A percentile compares a stretch with the other conserved stretches of the same genome.
Evolutionary conservation across 2,113 vertebrate genomes (phyloP).

Genomic region (Heteronetta atricapilla): DNA sequence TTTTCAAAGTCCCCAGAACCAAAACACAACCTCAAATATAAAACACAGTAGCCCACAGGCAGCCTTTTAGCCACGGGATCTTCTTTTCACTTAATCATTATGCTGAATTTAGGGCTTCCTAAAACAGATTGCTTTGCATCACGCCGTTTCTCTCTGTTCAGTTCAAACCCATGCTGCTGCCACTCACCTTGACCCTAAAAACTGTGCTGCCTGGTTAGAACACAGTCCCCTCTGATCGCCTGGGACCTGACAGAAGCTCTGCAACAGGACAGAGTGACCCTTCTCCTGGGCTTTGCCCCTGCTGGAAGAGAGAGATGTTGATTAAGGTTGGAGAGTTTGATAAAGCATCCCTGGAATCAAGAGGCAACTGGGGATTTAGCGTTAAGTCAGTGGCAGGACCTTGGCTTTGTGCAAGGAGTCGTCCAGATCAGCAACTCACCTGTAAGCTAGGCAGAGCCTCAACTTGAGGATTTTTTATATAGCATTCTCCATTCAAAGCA

Average conservation of each 20-base stretch:
- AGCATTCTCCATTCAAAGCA: not conserved
- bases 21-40: not conserved
- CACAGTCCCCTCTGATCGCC: not conserved
- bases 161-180: not conserved
- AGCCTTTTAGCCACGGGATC: not conserved
- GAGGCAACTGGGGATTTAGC: not conserved
- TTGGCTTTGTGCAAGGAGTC: not conserved
- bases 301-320: not conserved
- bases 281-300: not conserved
- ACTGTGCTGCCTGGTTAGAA: not conserved
- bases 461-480: not conserved
- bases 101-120: not conserved
- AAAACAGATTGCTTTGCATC: not conserved
- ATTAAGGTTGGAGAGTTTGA: not conserved
- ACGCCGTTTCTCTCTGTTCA: not conserved
- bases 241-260: not conserved
- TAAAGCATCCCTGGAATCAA: not conserved
- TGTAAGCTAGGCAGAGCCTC: not conserved
- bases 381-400: not conserved
- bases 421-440: not conserved
- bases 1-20: not conserved
- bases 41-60: not conserved
- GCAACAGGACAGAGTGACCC: not conserved
- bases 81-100: not conserved
- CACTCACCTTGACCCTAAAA: not conserved